These are phyloP conservation scores for Aphodius sticticus DNA, from an alignment of 2,888 invertebrate species.

Conservation along the genomic window DNA sequence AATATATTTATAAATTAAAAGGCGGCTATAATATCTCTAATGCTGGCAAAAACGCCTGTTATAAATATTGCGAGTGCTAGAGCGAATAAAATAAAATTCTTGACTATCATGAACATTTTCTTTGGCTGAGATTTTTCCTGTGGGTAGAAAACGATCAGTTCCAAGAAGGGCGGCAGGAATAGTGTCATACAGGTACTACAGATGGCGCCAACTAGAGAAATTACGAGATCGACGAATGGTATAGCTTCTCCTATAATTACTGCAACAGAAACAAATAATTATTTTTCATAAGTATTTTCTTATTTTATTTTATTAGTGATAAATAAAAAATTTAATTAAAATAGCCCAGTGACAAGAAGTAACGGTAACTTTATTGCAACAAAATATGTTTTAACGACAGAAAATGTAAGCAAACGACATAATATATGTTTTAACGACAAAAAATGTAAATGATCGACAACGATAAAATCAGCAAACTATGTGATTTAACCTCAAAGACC, in stretches of 20 bases:
- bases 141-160: conserved; percentile 24
- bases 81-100: conserved; percentile 21
- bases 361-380: too few relatives aligned
- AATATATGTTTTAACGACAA: too few relatives aligned
- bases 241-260: conserved; percentile 86
- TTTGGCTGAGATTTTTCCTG: not conserved
- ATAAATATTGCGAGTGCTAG: conserved; percentile 27
- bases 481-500: too few relatives aligned
- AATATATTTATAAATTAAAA: conserved; percentile 15
- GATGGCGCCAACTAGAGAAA: conserved; percentile 86
- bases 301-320: too few relatives aligned
- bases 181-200: conserved; percentile 30
- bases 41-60: conserved; percentile 29
- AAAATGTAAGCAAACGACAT: too few relatives aligned
- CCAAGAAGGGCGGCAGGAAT: conserved; percentile 28
- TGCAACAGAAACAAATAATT: conserved; percentile 57
- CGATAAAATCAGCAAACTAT: too few relatives aligned
- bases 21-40: conserved; percentile 31
- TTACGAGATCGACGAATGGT: conserved; percentile 85
- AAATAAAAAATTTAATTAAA: too few relatives aligned
- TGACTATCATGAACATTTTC: conserved; percentile 13
- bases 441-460: too few relatives aligned
- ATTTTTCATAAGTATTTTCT: not conserved
- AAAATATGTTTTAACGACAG: too few relatives aligned
- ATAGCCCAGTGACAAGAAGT: too few relatives aligned